Evolutionary conservation across 2,113 vertebrate species (phyloP), one percentile per base, ranked within the genome.

Genomic region (Gadus chalcogrammus): DNA sequence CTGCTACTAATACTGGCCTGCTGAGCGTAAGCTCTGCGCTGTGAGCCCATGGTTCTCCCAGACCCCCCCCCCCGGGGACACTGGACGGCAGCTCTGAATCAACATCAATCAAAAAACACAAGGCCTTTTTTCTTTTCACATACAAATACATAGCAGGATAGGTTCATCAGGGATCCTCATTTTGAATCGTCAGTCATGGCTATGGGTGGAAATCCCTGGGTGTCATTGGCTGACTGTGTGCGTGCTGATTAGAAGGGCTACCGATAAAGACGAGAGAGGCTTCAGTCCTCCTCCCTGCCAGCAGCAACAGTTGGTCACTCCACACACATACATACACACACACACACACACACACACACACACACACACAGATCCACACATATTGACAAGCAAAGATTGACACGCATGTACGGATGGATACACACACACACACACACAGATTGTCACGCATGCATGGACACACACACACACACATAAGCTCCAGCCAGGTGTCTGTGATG

Each of bases 361-460:
- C 68, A 0, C 0, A 9, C 3, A 20, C 61, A 65, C 59, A 61
- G n/a, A 20, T 12, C 0, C 35, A 69, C 52, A 63, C 67, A 17
- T 67, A 66, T 53, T 56, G 63, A 64, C 24, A 61, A 35, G 18
- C 20, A 61, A 17, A 24, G 24, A 24, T n/a, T 42, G n/a, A 61
- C 35, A 22, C 58, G 38, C 59, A 42, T 12, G 38, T 17, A 60
- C 4, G 38, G 28, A 28, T 68, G 71, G 62, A 74, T 59, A 82
- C 0, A 27, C 67, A 31, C 66, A 61, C 67, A 62, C 13, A 72
- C 63, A 48, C 42, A 48, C 20, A 22, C 18, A 6, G 31, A 31
- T 31, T 31, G 31, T 31, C 15, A 22, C 15, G 17, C 24, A 59
- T 24, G 12, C 53, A 31, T 27, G 42, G 65, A 31, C 15, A 60